Evolutionary conservation across 2,797 vertebrate genomes (phyloP), one percentile per base, ranked within the genome.

Genomic region (Acanthurus lineatus): DNA sequence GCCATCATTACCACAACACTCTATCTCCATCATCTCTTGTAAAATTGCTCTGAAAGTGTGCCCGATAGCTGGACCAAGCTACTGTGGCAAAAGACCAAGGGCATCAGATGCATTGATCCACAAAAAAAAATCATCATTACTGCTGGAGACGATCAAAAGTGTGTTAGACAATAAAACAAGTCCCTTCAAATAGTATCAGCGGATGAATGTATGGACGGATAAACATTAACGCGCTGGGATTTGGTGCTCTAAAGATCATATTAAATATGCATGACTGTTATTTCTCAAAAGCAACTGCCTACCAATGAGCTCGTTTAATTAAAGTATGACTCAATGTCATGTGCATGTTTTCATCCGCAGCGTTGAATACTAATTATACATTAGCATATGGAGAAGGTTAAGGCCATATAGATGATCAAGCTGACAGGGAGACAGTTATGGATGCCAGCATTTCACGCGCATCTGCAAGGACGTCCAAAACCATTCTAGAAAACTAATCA

Each of bases 1-100:
- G n/a, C 74, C 69, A 59, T 76, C 87, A 93, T 95, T 93, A 94
- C 77, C 68, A 25, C 78, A 67, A 12, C 76, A 54, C 86, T 92
- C 87, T 56, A 88, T 93, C 91, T 89, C 86, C 81, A 85, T 92
- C 85, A 91, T 84, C 77, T 65, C 35, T 79, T 7, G 20, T 74
- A 72, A 86, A 83, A 89, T 83, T 83, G 72, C 72, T 69, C 74
- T 60, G 51, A 65, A 88, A 85, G 77, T 69, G 61, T 62, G 65
- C 60, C 78, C 40, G 32, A 62, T 66, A 75, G 73, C 76, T 68
- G 81, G 73, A 79, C 45, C 51, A 63, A 61, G 56, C 56, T 53
- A 49, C 16, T 69, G 60, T 48, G 60, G 69, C 44, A 57, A 32
- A 61, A 20, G 22, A 83, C 51, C 67, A 76, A 86, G 73, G 66